Evolutionary conservation across 2,888 invertebrate species (phyloP), one percentile per base, ranked within the genome.

Genomic region (Agrenia bidenticulata): DNA sequence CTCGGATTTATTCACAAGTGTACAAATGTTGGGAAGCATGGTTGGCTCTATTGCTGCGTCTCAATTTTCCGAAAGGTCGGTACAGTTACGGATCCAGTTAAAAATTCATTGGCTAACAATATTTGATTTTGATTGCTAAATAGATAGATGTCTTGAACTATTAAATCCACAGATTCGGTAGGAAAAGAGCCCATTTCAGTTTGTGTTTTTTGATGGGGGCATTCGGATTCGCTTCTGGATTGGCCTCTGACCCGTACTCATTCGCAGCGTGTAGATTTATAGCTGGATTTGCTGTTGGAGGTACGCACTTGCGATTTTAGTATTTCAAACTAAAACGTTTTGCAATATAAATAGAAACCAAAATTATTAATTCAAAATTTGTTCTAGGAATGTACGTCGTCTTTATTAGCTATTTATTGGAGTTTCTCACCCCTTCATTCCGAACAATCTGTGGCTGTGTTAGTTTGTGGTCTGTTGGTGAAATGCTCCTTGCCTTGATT

Each of bases 401-500:
- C 2, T 67, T 62, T 24, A 32, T 72, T 7, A 69, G 70, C 27
- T 75, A 73, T 42, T 66, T 70, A n/a, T 72, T 75, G 72, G 75
- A 75, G 57, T 72, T 75, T 42, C 54, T 75, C 1, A 75, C 75
- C 7, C 75, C 73, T 1, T 64, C 49, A 5, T 73, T 53, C 27
- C 42, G 75, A 57, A 68, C 67, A 11, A 41, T 75, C 17, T 69
- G 70, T 62, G 75, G 75, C 1, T 68, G 68, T 24, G 61, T 73
- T 0, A 70, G 72, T 21, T 64, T 69, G 32, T 75, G 75, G 75
- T 61, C 69, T 4, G 56, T 70, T 2, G 74, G 74, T 0, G 64
- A 70, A 54, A 73, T 75, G 65, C 23, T 69, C 1, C 60, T 73
- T 13, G 70, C 72, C 2, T 51, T 73, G 0, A 42, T 69, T n/a